A percentile compares a stretch with the other conserved stretches of the same genome.
Conservation (phyloP, 2,888 invertebrate species). For the Caenorhabditis imperialis region DNA sequence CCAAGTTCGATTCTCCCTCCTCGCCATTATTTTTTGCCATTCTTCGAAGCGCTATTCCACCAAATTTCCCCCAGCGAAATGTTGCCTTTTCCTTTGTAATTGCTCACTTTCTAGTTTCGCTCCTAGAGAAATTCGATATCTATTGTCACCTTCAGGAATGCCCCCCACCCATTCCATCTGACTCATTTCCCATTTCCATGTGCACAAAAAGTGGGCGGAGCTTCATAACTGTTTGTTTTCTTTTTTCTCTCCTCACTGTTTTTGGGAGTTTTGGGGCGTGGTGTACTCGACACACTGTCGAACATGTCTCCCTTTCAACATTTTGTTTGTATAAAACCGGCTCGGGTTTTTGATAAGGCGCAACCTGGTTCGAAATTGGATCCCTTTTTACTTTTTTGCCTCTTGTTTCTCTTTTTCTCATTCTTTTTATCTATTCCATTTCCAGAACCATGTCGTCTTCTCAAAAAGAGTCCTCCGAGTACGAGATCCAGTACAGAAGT, state of each 20-base stretch:
- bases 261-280: constrained; percentile 15
- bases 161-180: constrained; percentile 5
- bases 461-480: constrained; percentile 64
- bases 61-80: neutral
- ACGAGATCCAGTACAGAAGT: constrained; percentile 75
- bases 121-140: constrained; percentile 31
- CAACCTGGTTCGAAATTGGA: constrained; percentile 4
- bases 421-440: neutral
- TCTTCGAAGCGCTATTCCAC: neutral
- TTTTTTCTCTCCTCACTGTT: constrained; percentile 34
- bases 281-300: constrained; percentile 39
- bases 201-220: constrained; percentile 29
- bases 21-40: no score
- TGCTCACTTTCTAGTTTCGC: constrained; percentile 7
- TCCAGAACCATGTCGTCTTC: constrained; percentile 42
- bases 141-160: constrained; percentile 6
- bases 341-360: constrained; percentile 13
- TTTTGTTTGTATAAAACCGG: constrained; percentile 44
- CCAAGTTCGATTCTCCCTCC: no score
- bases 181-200: constrained; percentile 35
- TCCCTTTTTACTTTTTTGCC: constrained; percentile 5
- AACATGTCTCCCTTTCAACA: constrained; percentile 15
- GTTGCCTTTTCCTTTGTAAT: neutral
- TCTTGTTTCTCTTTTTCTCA: neutral
- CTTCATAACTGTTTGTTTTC: neutral